Percentiles rank a stretch among this genome's conserved stretches.
Evolutionary conservation across 37 sponge, comb jelly and placozoan species (phyloP).

Genomic region (Amphimedon queenslandica): DNA sequence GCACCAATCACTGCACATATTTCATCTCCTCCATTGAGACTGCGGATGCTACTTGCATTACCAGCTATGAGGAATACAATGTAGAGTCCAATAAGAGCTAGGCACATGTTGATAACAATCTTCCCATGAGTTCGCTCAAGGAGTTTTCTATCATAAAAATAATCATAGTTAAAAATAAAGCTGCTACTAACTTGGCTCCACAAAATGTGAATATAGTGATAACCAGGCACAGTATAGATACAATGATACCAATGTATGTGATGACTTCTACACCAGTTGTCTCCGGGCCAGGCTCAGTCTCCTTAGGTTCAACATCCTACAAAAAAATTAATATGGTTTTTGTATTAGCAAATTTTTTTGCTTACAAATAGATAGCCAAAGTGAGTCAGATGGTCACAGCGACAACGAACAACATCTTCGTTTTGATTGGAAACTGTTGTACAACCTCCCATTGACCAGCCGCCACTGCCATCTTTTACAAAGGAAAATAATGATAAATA

Average conservation of each 20-base stretch:
- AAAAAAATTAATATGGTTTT: neutral
- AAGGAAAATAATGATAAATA: neutral
- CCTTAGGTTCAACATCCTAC: conserved; percentile 32
- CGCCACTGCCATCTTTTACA: conserved; percentile 18
- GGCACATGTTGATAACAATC: conserved; percentile 51
- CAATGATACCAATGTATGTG: conserved; percentile 43
- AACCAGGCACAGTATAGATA: conserved; percentile 46
- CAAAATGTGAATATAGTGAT: conserved; percentile 29
- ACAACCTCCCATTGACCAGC: conserved; percentile 29
- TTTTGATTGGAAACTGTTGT: neutral
- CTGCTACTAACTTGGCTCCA: conserved; percentile 44
- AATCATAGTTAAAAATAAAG: neutral
- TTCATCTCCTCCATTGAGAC: neutral
- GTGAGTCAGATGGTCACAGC: conserved; percentile 37
- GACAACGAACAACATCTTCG: neutral
- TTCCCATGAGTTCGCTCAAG: conserved; percentile 13
- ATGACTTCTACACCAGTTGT: conserved; percentile 21
- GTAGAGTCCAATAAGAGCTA: conserved; percentile 52
- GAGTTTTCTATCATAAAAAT: conserved; percentile 34
- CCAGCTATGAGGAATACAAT: conserved; percentile 35
- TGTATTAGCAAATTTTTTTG: neutral
- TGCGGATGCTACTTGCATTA: conserved; percentile 1
- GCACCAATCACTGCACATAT: conserved; percentile 47
- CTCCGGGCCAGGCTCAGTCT: neutral
- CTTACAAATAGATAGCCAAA: conserved; percentile 42